phyloP scores from a whole-genome alignment of 1,140 invertebrate species.

The Lepidotrigona ventralis region DNA sequence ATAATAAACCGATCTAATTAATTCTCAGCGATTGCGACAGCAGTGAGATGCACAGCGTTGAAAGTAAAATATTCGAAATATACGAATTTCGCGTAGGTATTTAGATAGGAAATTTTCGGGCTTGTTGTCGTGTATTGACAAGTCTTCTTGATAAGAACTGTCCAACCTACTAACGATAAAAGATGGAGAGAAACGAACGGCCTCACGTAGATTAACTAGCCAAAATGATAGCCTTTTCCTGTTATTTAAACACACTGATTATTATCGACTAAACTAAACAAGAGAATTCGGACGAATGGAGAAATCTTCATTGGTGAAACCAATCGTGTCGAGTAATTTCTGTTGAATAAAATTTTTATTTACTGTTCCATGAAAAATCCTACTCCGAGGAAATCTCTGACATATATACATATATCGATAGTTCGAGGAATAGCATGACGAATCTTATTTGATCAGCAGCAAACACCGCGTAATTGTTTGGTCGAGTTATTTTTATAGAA shows the following conservation, averaged over 20 bases:
- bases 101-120: not conserved
- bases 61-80: not conserved
- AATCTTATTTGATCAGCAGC: no score
- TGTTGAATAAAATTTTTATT: not conserved
- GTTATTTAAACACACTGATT: not conserved
- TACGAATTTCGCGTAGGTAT: not conserved
- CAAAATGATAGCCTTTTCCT: not conserved
- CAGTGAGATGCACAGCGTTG: not conserved
- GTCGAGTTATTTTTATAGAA: no score
- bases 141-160: constrained; percentile 24
- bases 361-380: no score
- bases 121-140: not conserved
- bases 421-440: no score
- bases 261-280: not conserved
- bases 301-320: not conserved
- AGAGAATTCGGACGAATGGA: not conserved
- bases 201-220: constrained; percentile 17
- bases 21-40: not conserved
- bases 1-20: not conserved
- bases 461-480: no score
- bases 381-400: no score
- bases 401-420: no score
- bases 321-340: no score
- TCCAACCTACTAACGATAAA: constrained; percentile 31
- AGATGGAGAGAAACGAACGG: constrained; percentile 27